phyloP scores from a whole-genome alignment of 2,888 invertebrate genomes.

The Anticlea derivata region DNA sequence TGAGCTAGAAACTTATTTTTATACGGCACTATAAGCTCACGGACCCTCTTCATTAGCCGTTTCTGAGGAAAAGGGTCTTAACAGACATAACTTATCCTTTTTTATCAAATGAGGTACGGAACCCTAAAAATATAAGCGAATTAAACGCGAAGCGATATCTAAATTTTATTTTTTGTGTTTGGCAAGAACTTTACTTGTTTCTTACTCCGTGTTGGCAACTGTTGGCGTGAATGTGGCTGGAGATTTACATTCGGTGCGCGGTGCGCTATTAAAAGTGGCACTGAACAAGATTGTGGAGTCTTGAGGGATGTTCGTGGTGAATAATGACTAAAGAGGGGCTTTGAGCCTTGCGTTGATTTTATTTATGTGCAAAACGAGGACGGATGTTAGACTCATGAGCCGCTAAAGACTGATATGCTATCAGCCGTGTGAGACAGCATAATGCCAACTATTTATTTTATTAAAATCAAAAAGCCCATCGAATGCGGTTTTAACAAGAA shows the following conservation, averaged over 20 bases:
- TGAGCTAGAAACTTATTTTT: too few species aligned
- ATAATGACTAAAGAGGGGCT: constrained; percentile 29
- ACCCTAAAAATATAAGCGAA: too few species aligned
- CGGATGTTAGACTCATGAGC: constrained; percentile 9
- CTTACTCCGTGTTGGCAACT: constrained; percentile 16
- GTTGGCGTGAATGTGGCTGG: constrained; percentile 41
- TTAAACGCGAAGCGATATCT: too few species aligned
- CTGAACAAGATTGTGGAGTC: constrained; percentile 46
- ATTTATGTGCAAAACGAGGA: constrained; percentile 16
- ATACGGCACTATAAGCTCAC: too few species aligned
- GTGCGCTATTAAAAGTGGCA: constrained; percentile 67
- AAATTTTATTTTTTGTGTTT: too few species aligned
- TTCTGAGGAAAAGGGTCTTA: too few species aligned
- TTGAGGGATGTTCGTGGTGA: constrained; percentile 40
- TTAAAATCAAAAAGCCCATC: not conserved
- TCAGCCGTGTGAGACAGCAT: constrained; percentile 1
- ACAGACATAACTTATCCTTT: too few species aligned
- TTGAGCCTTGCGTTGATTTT: constrained; percentile 16
- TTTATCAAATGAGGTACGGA: too few species aligned
- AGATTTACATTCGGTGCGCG: constrained; percentile 69
- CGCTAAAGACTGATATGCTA: not conserved
- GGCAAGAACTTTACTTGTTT: not conserved
- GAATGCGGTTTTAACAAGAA: not conserved
- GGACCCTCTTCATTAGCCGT: too few species aligned
- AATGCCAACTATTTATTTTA: constrained; percentile 7